Base-by-base conservation (phyloP, 1,140 invertebrate species). In the Pantala flavescens region DNA sequence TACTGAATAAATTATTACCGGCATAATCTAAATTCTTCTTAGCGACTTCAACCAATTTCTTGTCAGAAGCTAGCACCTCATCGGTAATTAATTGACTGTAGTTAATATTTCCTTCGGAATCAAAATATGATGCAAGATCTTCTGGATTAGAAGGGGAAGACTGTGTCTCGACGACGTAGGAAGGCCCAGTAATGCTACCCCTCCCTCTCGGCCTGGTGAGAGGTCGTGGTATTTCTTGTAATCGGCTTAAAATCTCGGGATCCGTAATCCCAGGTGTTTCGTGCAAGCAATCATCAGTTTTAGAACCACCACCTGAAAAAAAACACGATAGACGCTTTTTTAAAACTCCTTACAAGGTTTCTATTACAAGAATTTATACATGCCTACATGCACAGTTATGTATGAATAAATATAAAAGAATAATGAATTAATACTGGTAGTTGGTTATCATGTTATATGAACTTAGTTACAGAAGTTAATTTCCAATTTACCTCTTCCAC, bases 1-100 rank as follows among this genome's bases (percentile, higher is more conserved):
- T 36, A 36, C 28, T 9, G 43, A 63, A 24, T 73, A 70, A 21
- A 76, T 75, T 75, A 74, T 81, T 84, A 88, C 89, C 94, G 73
- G 95, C 94, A 71, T 96, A 89, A 86, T 96, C 93, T 82, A 91
- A 87, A 75, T 89, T 89, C 77, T 90, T 88, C 79, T 93, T 94
- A 16, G 92, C 93, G 73, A 89, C 87, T 79, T 93, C 89, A 23
- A 96, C 86, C 24, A 97, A 82, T 70, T 91, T 84, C 78, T 89
- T 85, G 81, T 97, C 95, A 3, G 91, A 91, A 43, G 89, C 87
- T 75, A 96, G 80, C 24, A 97, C 90, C 84, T 95, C 92, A 83
- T 95, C 92, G 16, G 90, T 93, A 74, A 95, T 83, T n/a, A 95
- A 81, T 82, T 89, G 89, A 0, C 88, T 89, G 82, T 90, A 93